Evolutionary conservation across 2,113 vertebrate species (phyloP).

Genomic region (Strigops habroptila): DNA sequence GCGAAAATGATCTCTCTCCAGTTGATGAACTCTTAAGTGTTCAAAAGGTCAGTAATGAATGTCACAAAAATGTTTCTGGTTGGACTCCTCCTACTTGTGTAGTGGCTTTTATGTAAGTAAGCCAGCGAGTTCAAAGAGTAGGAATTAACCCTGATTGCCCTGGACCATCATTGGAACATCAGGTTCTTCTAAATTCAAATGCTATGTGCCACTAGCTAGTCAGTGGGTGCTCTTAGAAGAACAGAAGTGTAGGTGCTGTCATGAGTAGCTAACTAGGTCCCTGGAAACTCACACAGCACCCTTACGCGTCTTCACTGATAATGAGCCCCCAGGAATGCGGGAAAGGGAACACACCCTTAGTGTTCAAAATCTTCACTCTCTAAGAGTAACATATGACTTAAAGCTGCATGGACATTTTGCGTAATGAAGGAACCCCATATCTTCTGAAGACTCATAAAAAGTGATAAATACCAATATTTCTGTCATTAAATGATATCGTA

Average conservation of each 20-base stretch:
- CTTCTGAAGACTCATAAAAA: conserved; percentile 4
- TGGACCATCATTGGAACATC: not conserved
- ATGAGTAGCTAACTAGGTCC: not conserved
- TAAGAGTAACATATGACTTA: not conserved
- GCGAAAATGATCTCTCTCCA: not conserved
- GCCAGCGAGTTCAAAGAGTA: not conserved
- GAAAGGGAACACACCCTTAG: not conserved
- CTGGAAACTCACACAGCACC: not conserved
- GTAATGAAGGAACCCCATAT: not conserved
- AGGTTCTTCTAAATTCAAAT: not conserved
- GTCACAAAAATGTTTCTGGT: not conserved
- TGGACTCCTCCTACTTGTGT: not conserved
- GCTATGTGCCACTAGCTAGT: not conserved
- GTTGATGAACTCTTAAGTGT: not conserved
- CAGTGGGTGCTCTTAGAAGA: not conserved
- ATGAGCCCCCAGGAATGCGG: not conserved
- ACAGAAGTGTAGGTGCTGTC: not conserved
- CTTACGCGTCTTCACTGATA: not conserved
- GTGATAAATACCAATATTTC: conserved; percentile 49
- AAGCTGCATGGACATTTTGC: not conserved
- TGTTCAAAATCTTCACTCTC: not conserved
- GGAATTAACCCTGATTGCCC: not conserved
- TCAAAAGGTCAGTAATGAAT: not conserved
- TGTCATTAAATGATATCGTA: conserved; percentile 27
- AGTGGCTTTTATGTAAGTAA: not conserved